A percentile compares a stretch with the other conserved stretches of the same genome.
These are phyloP conservation scores for Tetramorium simillimum DNA, from an alignment of 1,140 invertebrate species.

Conservation along the genomic window DNA sequence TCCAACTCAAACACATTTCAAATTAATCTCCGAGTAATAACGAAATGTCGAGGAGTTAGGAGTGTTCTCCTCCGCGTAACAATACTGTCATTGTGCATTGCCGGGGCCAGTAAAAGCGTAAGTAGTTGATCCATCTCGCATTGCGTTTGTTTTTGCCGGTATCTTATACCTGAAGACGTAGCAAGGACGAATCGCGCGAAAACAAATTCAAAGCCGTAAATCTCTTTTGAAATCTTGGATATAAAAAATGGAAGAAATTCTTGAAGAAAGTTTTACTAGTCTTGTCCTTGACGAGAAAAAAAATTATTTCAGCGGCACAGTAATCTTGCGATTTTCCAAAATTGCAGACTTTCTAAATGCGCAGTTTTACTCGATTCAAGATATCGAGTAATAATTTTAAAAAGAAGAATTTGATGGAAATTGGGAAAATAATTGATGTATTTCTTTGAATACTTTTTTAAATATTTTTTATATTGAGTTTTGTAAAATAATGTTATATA, in stretches of 20 bases:
- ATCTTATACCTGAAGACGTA: not conserved
- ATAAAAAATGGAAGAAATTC: not conserved
- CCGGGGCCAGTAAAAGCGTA: not conserved
- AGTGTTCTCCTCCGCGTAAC: conserved; percentile 38
- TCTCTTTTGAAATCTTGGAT: not conserved
- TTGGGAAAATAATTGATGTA: not conserved
- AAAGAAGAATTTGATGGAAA: not conserved
- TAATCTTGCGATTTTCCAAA: not conserved
- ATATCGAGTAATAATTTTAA: not conserved
- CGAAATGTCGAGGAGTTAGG: conserved; percentile 70
- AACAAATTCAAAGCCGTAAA: not conserved
- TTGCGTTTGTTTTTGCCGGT: not conserved
- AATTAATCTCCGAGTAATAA: conserved; percentile 75
- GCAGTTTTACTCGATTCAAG: not conserved
- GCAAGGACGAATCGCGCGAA: not conserved
- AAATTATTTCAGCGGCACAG: not conserved
- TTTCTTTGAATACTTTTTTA: not conserved
- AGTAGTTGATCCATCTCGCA: conserved; percentile 36
- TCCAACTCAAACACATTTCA: conserved; percentile 71
- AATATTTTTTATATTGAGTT: not conserved
- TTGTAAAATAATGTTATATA: not conserved
- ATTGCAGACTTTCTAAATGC: not conserved
- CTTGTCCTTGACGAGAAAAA: not conserved
- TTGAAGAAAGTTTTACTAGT: not conserved
- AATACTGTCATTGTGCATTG: conserved; percentile 64